Evolutionary conservation across 2,888 invertebrate genomes (phyloP).

Genomic region (Blomia tropicalis): DNA sequence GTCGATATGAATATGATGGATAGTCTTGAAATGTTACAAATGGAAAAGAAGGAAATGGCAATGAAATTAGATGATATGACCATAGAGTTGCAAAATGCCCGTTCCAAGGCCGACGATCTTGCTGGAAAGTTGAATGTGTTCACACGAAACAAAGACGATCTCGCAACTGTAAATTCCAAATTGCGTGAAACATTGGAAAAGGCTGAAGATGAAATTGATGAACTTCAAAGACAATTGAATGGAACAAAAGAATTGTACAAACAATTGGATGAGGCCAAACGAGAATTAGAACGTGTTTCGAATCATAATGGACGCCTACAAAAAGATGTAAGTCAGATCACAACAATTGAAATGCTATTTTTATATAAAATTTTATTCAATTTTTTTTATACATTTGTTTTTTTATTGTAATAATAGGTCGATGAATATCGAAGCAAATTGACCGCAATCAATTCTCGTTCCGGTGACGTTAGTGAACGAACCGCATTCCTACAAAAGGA

Average conservation of each 20-base stretch:
- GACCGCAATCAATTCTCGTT: not conserved
- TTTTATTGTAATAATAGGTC: constrained; percentile 12
- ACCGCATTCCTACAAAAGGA: constrained; percentile 9
- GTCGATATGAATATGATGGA: constrained; percentile 19
- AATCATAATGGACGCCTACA: constrained; percentile 27
- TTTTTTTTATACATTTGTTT: not conserved
- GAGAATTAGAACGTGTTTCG: constrained; percentile 27
- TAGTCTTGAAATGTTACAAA: constrained; percentile 44
- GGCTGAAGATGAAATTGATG: constrained; percentile 38
- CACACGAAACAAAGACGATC: constrained; percentile 26
- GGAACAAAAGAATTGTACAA: constrained; percentile 47
- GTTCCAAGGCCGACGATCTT: constrained; percentile 41
- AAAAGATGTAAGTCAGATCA: constrained; percentile 28
- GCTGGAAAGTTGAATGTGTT: constrained; percentile 26
- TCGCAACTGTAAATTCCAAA: constrained; percentile 23
- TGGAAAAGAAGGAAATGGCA: constrained; percentile 48
- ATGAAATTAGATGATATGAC: constrained; percentile 37
- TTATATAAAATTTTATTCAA: not conserved
- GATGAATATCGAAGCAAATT: constrained; percentile 13
- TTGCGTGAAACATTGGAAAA: constrained; percentile 25
- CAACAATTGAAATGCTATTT: no score
- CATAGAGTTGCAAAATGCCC: constrained; percentile 39
- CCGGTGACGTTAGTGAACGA: not conserved
- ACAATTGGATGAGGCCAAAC: constrained; percentile 38
- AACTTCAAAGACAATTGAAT: constrained; percentile 52